Evolutionary conservation across 1,140 invertebrate genomes (phyloP).

Genomic region (Cydia pomonella): DNA sequence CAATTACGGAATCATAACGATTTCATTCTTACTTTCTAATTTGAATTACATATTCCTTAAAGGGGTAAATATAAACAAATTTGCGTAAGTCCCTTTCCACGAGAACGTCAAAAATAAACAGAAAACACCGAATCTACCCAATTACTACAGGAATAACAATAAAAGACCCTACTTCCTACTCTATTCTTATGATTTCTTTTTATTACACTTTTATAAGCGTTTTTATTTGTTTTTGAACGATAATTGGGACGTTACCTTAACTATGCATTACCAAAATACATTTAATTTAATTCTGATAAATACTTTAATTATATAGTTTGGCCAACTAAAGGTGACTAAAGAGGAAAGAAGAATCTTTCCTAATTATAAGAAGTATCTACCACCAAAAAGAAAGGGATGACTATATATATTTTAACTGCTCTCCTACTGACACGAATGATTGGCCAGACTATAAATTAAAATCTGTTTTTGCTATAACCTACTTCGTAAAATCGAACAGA

Average conservation of each 20-base stretch:
- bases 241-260: conserved; percentile 22
- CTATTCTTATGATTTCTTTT: background rate
- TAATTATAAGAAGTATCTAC: background rate
- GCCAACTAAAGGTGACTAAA: background rate
- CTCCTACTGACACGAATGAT: background rate
- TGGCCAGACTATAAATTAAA: background rate
- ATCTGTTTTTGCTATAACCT: no score
- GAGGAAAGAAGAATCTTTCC: background rate
- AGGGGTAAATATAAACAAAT: background rate
- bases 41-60: background rate
- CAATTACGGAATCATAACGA: background rate
- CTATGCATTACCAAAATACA: conserved; percentile 1
- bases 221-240: conserved; percentile 12
- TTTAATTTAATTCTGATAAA: background rate
- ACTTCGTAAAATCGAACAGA: background rate
- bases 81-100: background rate
- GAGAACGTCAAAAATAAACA: background rate
- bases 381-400: background rate
- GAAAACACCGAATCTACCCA: background rate
- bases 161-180: background rate
- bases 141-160: background rate
- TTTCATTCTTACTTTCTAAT: no score
- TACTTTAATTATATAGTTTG: background rate
- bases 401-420: no score
- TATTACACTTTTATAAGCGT: conserved; percentile 20